Percentiles rank a stretch among this genome's conserved stretches.
phyloP scores from a whole-genome alignment of 2,797 vertebrate genomes.

The Sorex maritimensis region DNA sequence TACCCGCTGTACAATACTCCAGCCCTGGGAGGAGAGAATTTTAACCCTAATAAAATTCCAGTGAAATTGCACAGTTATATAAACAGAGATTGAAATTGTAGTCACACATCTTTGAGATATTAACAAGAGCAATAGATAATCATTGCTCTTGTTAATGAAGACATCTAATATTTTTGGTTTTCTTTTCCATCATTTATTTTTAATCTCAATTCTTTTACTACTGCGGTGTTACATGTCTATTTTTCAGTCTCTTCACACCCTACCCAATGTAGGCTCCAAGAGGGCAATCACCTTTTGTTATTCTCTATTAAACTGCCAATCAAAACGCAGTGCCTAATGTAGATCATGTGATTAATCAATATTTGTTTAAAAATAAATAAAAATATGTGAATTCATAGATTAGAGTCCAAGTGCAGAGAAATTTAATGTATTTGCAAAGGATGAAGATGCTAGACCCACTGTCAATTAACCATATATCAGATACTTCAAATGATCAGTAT shows the following conservation, averaged over 20 bases:
- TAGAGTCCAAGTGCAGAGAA: slow-evolving; percentile 3
- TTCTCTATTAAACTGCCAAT: neutral
- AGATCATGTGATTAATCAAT: neutral
- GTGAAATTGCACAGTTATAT: neutral
- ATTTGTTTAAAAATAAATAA: slow-evolving; percentile 50
- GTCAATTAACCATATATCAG: neutral
- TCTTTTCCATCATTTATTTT: neutral
- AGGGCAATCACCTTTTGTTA: neutral
- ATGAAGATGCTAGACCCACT: neutral
- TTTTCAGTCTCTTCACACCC: neutral
- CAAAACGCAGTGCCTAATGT: neutral
- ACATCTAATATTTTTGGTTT: neutral
- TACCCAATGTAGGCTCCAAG: neutral
- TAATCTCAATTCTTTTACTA: neutral
- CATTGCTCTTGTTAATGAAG: too few species aligned
- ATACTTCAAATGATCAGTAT: neutral
- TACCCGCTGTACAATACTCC: too few species aligned
- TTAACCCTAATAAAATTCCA: neutral
- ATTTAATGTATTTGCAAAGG: neutral
- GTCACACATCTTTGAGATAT: neutral
- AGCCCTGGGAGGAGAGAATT: neutral
- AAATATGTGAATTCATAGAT: neutral
- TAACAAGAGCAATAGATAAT: neutral
- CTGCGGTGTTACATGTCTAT: slow-evolving; percentile 5
- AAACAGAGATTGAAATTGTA: slow-evolving; percentile 13